phyloP scores from a whole-genome alignment of 2,797 vertebrate genomes.

The Rhyacichthys aspro region DNA sequence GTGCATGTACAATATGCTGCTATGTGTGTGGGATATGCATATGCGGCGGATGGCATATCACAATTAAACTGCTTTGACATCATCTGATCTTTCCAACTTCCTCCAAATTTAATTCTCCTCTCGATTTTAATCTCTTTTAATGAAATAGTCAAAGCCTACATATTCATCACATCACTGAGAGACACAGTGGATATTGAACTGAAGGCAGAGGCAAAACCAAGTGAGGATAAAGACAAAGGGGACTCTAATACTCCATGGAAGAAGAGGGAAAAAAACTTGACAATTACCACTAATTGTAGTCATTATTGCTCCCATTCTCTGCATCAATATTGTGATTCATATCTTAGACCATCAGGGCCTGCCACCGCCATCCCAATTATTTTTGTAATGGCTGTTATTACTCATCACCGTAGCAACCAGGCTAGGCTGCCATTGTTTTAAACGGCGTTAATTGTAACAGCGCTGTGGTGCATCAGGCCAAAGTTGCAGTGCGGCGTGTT shows the following conservation, averaged over 20 bases:
- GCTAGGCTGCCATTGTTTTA: constrained; percentile 72
- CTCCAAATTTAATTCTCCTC: constrained; percentile 73
- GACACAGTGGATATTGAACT: constrained; percentile 53
- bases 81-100: constrained; percentile 59
- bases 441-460: constrained; percentile 65
- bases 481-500: constrained; percentile 32
- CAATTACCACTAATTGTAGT: constrained; percentile 79
- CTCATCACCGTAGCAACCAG: constrained; percentile 73
- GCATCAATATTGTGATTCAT: constrained; percentile 85
- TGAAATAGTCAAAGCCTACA: constrained; percentile 65
- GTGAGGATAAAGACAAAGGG: constrained; percentile 66
- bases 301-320: constrained; percentile 77
- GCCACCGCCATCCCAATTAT: constrained; percentile 76
- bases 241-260: constrained; percentile 60
- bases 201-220: constrained; percentile 49
- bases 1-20: constrained; percentile 16
- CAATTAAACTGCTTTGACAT: constrained; percentile 66
- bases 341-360: constrained; percentile 72
- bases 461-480: constrained; percentile 54
- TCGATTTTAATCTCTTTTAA: constrained; percentile 76
- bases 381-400: constrained; percentile 84
- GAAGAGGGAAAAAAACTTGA: constrained; percentile 57
- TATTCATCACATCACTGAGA: constrained; percentile 58
- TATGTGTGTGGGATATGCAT: constrained; percentile 16
- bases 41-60: constrained; percentile 44